A percentile compares a stretch with the other conserved stretches of the same genome.
Conservation (phyloP, 2,113 vertebrate species). For the Gadus macrocephalus region DNA sequence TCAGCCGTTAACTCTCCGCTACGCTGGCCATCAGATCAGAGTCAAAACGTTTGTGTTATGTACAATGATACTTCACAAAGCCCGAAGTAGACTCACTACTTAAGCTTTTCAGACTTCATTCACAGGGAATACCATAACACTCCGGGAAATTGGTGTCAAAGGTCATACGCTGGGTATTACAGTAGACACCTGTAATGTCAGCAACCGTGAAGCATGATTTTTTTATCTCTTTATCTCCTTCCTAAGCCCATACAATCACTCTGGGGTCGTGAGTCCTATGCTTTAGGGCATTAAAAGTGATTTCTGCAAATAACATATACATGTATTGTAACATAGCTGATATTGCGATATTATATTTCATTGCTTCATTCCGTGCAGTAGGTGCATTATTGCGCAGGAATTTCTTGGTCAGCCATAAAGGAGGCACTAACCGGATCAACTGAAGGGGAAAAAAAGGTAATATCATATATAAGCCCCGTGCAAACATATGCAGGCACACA, state of each 20-base stretch:
- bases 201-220: neutral
- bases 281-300: constrained; percentile 12
- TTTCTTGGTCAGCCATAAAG: constrained; percentile 59
- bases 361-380: constrained; percentile 26
- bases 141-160: neutral
- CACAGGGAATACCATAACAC: neutral
- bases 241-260: constrained; percentile 3
- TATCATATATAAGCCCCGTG: constrained; percentile 46
- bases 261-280: neutral
- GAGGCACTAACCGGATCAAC: constrained; percentile 57
- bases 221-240: neutral
- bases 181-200: neutral
- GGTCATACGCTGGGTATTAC: neutral
- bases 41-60: too few relatives aligned
- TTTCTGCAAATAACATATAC: constrained; percentile 12
- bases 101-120: too few relatives aligned
- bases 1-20: too few relatives aligned
- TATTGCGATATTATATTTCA: constrained; percentile 37
- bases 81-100: too few relatives aligned
- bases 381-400: constrained; percentile 52
- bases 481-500: constrained; percentile 26
- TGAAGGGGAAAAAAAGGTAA: constrained; percentile 27
- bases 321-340: constrained; percentile 20
- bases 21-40: too few relatives aligned
- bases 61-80: too few relatives aligned